Percentiles rank a stretch among this genome's conserved stretches.
Conservation (phyloP, 2,113 vertebrate species). For the Chelonoidis abingdonii region DNA sequence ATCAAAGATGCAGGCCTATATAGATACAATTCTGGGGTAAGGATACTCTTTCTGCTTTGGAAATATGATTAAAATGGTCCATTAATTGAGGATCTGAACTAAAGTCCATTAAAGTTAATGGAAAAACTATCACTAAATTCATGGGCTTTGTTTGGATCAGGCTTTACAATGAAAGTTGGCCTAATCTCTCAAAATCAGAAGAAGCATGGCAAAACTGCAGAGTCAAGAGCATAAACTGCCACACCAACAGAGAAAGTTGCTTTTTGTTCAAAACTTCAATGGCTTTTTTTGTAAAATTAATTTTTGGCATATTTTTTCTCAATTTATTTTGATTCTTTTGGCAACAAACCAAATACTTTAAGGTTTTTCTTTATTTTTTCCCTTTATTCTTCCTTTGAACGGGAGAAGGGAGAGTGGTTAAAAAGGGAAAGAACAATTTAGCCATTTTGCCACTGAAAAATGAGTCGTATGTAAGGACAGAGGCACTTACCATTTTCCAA, state of each 20-base stretch:
- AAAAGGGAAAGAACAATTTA: background rate
- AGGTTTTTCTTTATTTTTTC: background rate
- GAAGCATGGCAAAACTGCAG: background rate
- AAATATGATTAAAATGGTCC: background rate
- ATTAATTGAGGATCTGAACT: background rate
- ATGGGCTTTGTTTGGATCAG: background rate
- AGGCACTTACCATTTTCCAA: background rate
- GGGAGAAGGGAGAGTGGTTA: background rate
- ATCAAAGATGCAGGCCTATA: background rate
- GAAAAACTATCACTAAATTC: background rate
- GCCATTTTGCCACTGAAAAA: background rate
- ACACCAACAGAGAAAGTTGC: background rate
- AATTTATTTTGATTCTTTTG: background rate
- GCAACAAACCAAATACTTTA: background rate
- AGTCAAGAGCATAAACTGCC: background rate
- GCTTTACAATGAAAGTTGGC: background rate
- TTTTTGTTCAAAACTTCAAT: background rate
- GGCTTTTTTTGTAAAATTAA: slow-evolving; percentile 42
- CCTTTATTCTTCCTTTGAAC: background rate
- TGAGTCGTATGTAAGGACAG: background rate
- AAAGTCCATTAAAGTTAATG: background rate
- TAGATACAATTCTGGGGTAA: accelerated
- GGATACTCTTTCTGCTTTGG: background rate
- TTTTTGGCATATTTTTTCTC: background rate
- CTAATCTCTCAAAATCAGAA: background rate